Conservation (phyloP, 2,113 vertebrate genomes). For the Strix aluco region DNA sequence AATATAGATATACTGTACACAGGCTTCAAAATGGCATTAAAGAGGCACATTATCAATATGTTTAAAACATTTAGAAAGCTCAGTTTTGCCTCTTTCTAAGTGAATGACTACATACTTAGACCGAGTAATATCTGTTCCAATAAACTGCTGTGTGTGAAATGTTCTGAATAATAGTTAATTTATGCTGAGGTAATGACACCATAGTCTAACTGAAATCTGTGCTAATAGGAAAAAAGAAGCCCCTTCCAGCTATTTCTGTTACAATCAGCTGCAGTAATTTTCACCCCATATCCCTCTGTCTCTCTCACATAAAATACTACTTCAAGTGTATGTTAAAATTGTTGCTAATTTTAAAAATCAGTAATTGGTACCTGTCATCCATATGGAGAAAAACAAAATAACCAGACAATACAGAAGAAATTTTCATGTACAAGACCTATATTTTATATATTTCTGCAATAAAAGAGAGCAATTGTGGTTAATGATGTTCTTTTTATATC, state of each 20-base stretch:
- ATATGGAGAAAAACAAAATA: constrained; percentile 47
- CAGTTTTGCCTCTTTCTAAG: constrained; percentile 33
- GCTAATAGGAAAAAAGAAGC: constrained; percentile 61
- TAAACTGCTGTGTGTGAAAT: constrained; percentile 44
- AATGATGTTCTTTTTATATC: not conserved
- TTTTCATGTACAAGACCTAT: not conserved
- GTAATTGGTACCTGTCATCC: constrained; percentile 59
- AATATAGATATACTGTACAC: constrained; percentile 56
- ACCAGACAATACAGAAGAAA: constrained; percentile 10
- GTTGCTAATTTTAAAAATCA: constrained; percentile 71
- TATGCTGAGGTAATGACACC: constrained; percentile 69
- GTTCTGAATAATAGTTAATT: constrained; percentile 73
- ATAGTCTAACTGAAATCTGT: constrained; percentile 65
- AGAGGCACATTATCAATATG: constrained; percentile 71
- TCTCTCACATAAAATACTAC: constrained; percentile 55
- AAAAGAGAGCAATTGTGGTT: not conserved
- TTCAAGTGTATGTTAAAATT: constrained; percentile 51
- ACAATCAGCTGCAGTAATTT: constrained; percentile 58
- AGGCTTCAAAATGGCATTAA: constrained; percentile 61
- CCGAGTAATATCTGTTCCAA: constrained; percentile 56
- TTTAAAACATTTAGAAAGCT: constrained; percentile 67
- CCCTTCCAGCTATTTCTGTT: constrained; percentile 67
- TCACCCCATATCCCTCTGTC: constrained; percentile 12
- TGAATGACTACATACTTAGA: constrained; percentile 60
- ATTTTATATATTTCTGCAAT: constrained; percentile 34